Percentiles rank a stretch among this genome's conserved stretches.
These are phyloP conservation scores for silkworm (Bombyx mori) DNA, from an alignment of 1,140 invertebrate genomes.

Conservation along the genomic window DNA sequence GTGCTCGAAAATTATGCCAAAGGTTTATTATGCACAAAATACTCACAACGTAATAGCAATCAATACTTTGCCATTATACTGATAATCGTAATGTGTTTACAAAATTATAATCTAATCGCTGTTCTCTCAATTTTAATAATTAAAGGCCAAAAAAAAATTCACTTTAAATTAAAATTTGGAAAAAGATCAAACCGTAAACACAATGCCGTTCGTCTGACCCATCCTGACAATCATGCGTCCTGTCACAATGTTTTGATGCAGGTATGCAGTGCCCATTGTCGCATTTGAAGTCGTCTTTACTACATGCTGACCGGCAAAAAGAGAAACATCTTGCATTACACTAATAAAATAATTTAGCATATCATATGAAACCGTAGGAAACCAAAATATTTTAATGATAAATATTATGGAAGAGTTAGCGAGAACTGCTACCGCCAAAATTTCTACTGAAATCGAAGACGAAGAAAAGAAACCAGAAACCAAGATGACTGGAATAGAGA, in stretches of 20 bases:
- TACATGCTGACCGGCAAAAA: constrained; percentile 58
- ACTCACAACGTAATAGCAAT: too few species aligned
- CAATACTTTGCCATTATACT: too few species aligned
- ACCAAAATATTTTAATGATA: too few species aligned
- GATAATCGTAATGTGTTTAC: too few species aligned
- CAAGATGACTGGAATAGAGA: constrained; percentile 5
- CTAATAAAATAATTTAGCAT: constrained; percentile 4
- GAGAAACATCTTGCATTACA: constrained; percentile 30
- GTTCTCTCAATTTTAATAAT: too few species aligned
- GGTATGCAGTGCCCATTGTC: constrained; percentile 79
- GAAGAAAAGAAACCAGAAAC: constrained; percentile 15
- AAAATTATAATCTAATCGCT: too few species aligned
- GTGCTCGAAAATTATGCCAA: too few species aligned
- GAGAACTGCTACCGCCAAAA: background rate
- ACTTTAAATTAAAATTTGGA: constrained; percentile 13
- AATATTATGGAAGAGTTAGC: background rate
- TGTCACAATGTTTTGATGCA: constrained; percentile 80
- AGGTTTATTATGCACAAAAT: too few species aligned
- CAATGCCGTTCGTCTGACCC: constrained; percentile 84
- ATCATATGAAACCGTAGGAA: background rate
- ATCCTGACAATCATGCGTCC: constrained; percentile 81
- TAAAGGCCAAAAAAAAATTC: too few species aligned
- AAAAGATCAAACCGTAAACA: constrained; percentile 59
- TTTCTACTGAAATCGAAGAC: constrained; percentile 6
- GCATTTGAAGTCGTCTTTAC: constrained; percentile 73